Percentiles rank a stretch among this genome's conserved stretches.
Conservation (phyloP, 2,888 invertebrate genomes). For the Pollenia amentaria region DNA sequence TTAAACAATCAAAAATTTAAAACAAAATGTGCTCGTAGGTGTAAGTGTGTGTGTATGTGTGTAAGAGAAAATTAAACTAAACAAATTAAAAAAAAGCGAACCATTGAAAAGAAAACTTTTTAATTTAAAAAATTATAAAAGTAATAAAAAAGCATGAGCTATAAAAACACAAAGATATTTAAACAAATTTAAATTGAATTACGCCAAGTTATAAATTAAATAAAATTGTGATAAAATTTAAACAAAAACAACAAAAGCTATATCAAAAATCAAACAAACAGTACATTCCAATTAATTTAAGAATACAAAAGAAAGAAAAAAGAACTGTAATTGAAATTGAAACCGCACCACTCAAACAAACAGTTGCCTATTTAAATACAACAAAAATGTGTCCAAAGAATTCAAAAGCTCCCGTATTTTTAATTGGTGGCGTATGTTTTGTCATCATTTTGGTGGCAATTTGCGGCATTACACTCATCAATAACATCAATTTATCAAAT, state of each 20-base stretch:
- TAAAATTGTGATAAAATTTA: conserved; percentile 32
- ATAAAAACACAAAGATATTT: conserved; percentile 1
- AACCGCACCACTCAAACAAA: not conserved
- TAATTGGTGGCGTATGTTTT: conserved; percentile 84
- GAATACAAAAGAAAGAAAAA: not conserved
- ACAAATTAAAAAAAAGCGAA: not conserved
- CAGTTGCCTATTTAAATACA: not conserved
- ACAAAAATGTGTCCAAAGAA: conserved; percentile 82
- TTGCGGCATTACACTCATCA: conserved; percentile 85
- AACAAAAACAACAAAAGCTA: not conserved
- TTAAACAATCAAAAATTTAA: not conserved
- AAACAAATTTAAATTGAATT: conserved; percentile 41
- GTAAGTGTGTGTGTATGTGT: not conserved
- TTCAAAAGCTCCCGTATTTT: conserved; percentile 82
- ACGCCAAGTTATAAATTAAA: conserved; percentile 29
- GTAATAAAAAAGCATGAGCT: not conserved
- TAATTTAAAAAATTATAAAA: not conserved
- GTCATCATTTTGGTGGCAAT: conserved; percentile 85
- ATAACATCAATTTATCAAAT: conserved; percentile 83
- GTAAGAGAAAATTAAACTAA: conserved; percentile 4
- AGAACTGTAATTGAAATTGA: not conserved
- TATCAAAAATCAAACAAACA: not conserved
- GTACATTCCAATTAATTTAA: conserved; percentile 45
- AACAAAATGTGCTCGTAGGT: not conserved
- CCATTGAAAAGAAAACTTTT: conserved; percentile 1